Percentiles rank a stretch among this genome's conserved stretches.
Evolutionary conservation across 2,113 vertebrate species (phyloP).

Genomic region (Kryptolebias marmoratus): DNA sequence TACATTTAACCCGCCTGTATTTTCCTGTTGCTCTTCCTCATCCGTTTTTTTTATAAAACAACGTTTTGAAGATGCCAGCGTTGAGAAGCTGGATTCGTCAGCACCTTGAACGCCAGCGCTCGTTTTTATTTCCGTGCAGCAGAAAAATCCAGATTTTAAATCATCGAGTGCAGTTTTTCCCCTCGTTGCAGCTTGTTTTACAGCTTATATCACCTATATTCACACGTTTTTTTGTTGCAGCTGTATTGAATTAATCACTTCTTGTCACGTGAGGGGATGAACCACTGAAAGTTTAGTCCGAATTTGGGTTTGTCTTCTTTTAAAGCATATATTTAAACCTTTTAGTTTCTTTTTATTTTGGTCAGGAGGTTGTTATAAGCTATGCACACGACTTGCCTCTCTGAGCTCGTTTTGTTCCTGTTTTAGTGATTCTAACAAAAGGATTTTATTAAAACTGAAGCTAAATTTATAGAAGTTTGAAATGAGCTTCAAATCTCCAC

Average conservation of each 20-base stretch:
- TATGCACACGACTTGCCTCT: slow-evolving; percentile 68
- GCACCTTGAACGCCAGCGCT: neutral
- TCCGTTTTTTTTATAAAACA: neutral
- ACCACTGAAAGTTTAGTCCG: slow-evolving; percentile 58
- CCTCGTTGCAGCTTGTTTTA: neutral
- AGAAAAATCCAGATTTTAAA: neutral
- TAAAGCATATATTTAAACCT: slow-evolving; percentile 59
- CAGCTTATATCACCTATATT: neutral
- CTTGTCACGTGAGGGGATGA: slow-evolving; percentile 52
- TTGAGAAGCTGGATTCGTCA: too few relatives aligned
- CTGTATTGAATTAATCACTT: slow-evolving; percentile 35
- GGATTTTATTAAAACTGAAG: slow-evolving; percentile 55
- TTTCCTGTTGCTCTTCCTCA: too few relatives aligned
- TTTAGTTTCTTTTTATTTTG: slow-evolving; percentile 17
- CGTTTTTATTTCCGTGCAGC: neutral
- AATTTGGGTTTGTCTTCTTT: slow-evolving; percentile 37
- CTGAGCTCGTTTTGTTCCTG: slow-evolving; percentile 19
- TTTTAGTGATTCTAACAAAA: slow-evolving; percentile 57
- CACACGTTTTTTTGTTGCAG: neutral
- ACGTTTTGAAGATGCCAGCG: neutral
- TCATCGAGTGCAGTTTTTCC: neutral
- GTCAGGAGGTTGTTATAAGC: slow-evolving; percentile 67
- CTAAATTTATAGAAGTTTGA: slow-evolving; percentile 22
- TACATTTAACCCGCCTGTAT: too few relatives aligned
- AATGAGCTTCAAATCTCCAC: neutral